phyloP scores from a whole-genome alignment of 23 tunicate genomes.

The Pegea sp. region DNA sequence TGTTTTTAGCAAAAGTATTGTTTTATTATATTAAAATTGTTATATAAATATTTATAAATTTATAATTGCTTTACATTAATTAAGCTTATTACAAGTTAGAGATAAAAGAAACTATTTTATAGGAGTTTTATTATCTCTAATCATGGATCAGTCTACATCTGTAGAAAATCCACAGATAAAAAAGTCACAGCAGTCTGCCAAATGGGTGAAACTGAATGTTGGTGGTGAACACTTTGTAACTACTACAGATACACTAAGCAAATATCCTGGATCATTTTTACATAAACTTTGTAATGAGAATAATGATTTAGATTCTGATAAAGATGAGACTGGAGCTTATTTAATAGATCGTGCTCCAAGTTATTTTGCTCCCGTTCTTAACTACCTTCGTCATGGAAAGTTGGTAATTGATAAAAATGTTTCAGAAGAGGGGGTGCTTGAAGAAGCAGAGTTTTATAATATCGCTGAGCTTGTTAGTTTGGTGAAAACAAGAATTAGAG shows the following conservation, averaged over 20 bases:
- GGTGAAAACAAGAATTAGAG: conserved; percentile 54
- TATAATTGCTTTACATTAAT: too few species aligned
- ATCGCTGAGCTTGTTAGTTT: conserved; percentile 57
- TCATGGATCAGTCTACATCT: too few species aligned
- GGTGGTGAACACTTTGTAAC: conserved; percentile 86
- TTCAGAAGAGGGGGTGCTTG: conserved; percentile 84
- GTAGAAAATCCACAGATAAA: too few species aligned
- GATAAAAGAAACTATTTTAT: too few species aligned
- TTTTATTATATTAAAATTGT: too few species aligned
- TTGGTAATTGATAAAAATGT: conserved; percentile 78
- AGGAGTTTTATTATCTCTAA: too few species aligned
- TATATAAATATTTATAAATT: too few species aligned
- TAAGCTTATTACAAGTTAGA: too few species aligned
- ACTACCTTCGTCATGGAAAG: conserved; percentile 74
- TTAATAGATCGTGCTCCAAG: conserved; percentile 74
- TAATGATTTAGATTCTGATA: conserved; percentile 68
- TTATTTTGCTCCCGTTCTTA: conserved; percentile 77
- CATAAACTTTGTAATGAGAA: conserved; percentile 66
- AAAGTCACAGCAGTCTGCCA: too few species aligned
- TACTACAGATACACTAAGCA: conserved; percentile 55
- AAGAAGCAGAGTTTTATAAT: conserved; percentile 96
- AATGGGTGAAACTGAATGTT: conserved; percentile 74
- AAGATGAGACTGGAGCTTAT: conserved; percentile 93
- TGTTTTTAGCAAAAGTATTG: too few species aligned
- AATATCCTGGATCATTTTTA: conserved; percentile 70